Evolutionary conservation across 2,888 invertebrate species (phyloP).

Genomic region (Athripsodes cinereus): DNA sequence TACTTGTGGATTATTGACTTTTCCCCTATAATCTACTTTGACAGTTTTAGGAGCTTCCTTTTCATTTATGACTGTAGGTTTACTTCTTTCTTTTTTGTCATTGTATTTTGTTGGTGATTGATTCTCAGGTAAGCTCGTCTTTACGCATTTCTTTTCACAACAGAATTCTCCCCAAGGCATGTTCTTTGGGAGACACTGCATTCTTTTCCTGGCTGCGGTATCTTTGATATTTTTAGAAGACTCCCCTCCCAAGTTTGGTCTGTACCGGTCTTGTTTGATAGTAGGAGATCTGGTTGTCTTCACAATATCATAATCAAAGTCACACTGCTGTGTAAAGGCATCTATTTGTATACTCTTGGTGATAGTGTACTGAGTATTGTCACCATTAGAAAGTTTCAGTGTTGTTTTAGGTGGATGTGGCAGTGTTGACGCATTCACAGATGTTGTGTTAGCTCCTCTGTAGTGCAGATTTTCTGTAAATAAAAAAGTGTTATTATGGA

Average conservation of each 20-base stretch:
- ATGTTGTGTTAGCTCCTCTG: constrained; percentile 7
- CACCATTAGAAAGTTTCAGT: constrained; percentile 9
- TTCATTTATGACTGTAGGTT: constrained; percentile 15
- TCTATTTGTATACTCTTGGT: constrained; percentile 23
- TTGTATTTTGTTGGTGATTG: constrained; percentile 18
- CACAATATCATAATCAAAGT: constrained; percentile 20
- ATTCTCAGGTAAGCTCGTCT: constrained; percentile 11
- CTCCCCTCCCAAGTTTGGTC: neutral
- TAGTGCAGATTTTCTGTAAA: constrained; percentile 13
- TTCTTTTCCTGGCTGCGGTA: constrained; percentile 23
- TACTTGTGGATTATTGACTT: constrained; percentile 24
- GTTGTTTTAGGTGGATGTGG: constrained; percentile 19
- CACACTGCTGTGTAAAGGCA: constrained; percentile 20
- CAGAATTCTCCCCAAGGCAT: constrained; percentile 29
- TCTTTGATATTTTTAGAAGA: constrained; percentile 24
- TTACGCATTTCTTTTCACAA: constrained; percentile 25
- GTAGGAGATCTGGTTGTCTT: constrained; percentile 11
- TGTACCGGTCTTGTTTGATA: constrained; percentile 10
- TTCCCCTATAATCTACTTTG: constrained; percentile 25
- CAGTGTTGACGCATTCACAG: constrained; percentile 17
- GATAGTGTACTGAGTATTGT: constrained; percentile 16
- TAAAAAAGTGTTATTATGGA: neutral
- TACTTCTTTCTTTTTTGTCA: constrained; percentile 18
- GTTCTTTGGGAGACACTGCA: constrained; percentile 25
- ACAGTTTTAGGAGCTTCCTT: constrained; percentile 20